Percentiles rank a stretch among this genome's conserved stretches.
These are phyloP conservation scores for Diarsia mendica DNA, from an alignment of 2,888 invertebrate species.

Conservation along the genomic window DNA sequence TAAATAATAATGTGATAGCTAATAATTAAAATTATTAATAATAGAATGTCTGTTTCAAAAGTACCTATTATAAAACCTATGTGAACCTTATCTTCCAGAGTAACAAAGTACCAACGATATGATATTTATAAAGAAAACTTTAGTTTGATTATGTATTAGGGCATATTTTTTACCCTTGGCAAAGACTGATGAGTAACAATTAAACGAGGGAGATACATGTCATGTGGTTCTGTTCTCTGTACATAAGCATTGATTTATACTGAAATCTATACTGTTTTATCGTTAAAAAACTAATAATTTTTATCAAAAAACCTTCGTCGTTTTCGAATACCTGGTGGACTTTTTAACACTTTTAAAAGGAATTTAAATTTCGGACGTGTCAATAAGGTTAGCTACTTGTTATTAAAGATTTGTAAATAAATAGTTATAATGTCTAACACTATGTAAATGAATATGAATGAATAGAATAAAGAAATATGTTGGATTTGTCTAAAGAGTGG, in stretches of 20 bases:
- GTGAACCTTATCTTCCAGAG: conserved; percentile 59
- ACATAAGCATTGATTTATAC: conserved; percentile 60
- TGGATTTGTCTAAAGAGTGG: conserved; percentile 72
- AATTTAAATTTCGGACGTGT: conserved; percentile 62
- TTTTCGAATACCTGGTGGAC: conserved; percentile 26
- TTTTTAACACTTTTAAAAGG: conserved; percentile 46
- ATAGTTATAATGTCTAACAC: conserved; percentile 69
- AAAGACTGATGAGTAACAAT: conserved; percentile 84
- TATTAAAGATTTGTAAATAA: conserved; percentile 74
- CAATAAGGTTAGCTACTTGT: conserved; percentile 58
- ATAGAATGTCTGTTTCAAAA: conserved; percentile 49
- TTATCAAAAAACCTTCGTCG: conserved; percentile 37
- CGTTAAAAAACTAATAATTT: conserved; percentile 44
- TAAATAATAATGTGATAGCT: conserved; percentile 67
- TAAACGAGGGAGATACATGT: conserved; percentile 64
- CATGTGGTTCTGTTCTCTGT: conserved; percentile 63
- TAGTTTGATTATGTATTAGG: conserved; percentile 70
- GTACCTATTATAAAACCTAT: conserved; percentile 38
- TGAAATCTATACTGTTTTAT: conserved; percentile 49
- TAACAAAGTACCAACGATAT: conserved; percentile 51
- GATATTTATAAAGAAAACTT: conserved; percentile 43
- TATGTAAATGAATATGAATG: conserved; percentile 73
- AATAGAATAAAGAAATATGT: conserved; percentile 79
- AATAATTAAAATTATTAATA: conserved; percentile 50
- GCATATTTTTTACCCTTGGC: conserved; percentile 76